phyloP scores from a whole-genome alignment of 2,797 vertebrate genomes.

The Danio tinwini region DNA sequence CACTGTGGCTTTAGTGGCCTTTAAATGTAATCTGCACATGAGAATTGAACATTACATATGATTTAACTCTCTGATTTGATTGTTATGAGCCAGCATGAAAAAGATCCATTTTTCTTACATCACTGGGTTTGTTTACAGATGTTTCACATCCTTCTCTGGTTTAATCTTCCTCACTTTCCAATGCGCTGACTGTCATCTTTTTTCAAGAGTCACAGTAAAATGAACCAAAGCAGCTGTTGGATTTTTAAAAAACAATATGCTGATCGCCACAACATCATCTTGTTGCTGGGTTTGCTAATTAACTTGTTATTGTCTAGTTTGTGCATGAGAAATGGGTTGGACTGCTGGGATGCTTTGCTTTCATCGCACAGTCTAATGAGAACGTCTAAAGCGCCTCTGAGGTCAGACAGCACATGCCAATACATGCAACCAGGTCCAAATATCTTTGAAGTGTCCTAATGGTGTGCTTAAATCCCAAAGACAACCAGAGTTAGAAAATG shows the following conservation, averaged over 20 bases:
- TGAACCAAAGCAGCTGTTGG: conserved; percentile 7
- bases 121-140: conserved; percentile 1
- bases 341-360: conserved; percentile 5
- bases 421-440: conserved; percentile 10
- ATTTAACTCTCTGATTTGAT: background rate
- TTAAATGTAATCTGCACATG: no score
- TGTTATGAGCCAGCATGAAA: conserved; percentile 1
- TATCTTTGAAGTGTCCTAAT: conserved; percentile 50
- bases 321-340: background rate
- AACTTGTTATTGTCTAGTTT: conserved; percentile 16
- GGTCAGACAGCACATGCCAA: conserved; percentile 37
- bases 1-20: no score
- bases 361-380: conserved; percentile 37
- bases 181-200: conserved; percentile 4
- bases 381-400: conserved; percentile 23
- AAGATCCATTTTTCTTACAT: background rate
- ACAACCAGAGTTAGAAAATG: conserved; percentile 36
- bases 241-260: conserved; percentile 20
- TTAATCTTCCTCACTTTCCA: background rate
- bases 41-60: background rate
- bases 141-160: conserved; percentile 19
- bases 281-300: background rate
- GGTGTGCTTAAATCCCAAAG: conserved; percentile 54
- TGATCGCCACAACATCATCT: background rate
- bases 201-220: background rate